Evolutionary conservation across 2,797 vertebrate genomes (phyloP).

Genomic region (Coracias cyanogaster): DNA sequence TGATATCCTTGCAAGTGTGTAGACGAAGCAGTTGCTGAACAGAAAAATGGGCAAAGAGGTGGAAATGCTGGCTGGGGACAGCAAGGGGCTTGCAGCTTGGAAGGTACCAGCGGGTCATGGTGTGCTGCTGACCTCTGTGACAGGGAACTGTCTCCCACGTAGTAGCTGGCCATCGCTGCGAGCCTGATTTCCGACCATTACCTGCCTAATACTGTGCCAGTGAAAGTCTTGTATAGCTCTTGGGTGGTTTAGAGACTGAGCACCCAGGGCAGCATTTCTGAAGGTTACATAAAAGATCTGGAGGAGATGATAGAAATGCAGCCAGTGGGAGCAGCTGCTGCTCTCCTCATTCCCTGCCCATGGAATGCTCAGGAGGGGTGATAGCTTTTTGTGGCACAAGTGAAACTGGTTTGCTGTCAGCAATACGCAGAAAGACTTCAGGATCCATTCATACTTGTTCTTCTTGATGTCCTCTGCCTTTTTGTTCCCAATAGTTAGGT

Average conservation of each 20-base stretch:
- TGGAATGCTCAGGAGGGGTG: neutral
- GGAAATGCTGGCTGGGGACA: neutral
- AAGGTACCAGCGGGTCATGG: neutral
- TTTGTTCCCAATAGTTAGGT: neutral
- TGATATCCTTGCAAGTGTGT: neutral
- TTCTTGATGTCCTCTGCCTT: neutral
- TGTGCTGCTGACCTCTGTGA: neutral
- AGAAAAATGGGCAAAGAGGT: neutral
- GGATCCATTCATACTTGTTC: neutral
- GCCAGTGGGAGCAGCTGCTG: neutral
- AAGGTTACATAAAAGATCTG: neutral
- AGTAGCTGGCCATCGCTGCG: neutral
- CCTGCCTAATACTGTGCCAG: neutral
- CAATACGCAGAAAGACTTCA: neutral
- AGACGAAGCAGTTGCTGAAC: neutral
- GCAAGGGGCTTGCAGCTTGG: neutral
- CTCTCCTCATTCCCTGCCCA: neutral
- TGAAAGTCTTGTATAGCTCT: neutral
- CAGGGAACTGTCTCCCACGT: accelerated
- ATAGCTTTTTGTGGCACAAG: neutral
- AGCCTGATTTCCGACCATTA: neutral
- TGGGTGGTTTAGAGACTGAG: neutral
- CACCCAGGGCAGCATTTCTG: neutral
- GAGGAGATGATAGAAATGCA: neutral
- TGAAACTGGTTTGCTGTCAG: neutral